Evolutionary conservation across 2,888 invertebrate species (phyloP).

Genomic region (Homarus gammarus): DNA sequence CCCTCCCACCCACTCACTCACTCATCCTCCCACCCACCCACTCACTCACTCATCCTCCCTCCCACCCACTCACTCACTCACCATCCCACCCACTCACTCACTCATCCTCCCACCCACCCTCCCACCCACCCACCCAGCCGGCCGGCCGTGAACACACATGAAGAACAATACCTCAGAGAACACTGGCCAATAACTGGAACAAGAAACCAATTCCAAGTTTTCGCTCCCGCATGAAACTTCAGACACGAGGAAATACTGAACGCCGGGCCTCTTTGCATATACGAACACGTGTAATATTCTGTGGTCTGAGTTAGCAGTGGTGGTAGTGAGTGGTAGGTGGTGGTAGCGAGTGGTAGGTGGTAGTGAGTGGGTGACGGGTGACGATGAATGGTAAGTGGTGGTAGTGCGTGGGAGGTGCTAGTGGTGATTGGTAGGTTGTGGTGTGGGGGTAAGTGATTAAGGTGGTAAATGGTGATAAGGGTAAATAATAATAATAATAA

Average conservation of each 20-base stretch:
- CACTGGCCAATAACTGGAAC: conserved; percentile 18
- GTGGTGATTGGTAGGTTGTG: neutral
- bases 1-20: too few species aligned
- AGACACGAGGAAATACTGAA: conserved; percentile 33
- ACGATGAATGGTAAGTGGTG: neutral
- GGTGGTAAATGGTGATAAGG: neutral
- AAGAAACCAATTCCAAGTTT: conserved; percentile 33
- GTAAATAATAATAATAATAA: conserved; percentile 21
- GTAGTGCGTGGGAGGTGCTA: too few species aligned
- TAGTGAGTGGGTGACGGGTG: neutral
- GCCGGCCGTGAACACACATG: neutral
- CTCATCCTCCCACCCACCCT: neutral
- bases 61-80: too few species aligned
- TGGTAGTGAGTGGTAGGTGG: neutral
- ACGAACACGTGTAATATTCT: conserved; percentile 17
- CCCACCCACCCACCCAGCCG: too few species aligned
- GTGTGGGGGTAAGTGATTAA: neutral
- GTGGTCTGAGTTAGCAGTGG: neutral
- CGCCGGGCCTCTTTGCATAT: conserved; percentile 34
- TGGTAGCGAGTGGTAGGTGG: neutral
- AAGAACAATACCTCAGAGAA: neutral
- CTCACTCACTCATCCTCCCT: too few species aligned
- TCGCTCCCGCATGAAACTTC: conserved; percentile 22
- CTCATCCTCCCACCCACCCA: too few species aligned
- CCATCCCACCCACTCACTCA: neutral